A percentile compares a stretch with the other conserved stretches of the same genome.
Evolutionary conservation across 2,888 invertebrate species (phyloP).

Genomic region (Eristalis arbustorum): DNA sequence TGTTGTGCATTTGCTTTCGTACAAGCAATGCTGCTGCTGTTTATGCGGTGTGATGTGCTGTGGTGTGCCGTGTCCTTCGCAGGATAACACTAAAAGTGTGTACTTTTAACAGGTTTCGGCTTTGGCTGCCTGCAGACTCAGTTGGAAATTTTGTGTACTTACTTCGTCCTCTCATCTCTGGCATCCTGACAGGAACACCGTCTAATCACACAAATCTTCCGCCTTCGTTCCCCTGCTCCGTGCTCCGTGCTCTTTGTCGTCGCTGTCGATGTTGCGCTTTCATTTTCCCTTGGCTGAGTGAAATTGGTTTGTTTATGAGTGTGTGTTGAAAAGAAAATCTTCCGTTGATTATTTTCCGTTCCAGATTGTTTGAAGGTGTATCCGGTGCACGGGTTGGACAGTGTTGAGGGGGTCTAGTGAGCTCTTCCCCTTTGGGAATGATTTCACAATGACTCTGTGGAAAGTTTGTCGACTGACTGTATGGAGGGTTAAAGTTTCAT

Average conservation of each 20-base stretch:
- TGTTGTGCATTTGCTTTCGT: constrained; percentile 41
- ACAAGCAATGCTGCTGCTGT: constrained; percentile 1
- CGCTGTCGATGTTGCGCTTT: constrained; percentile 44
- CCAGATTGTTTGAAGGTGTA: constrained; percentile 57
- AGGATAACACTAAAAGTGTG: constrained; percentile 35
- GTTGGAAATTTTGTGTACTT: constrained; percentile 53
- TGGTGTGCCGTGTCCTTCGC: background rate
- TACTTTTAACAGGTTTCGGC: constrained; percentile 54
- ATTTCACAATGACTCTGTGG: constrained; percentile 40
- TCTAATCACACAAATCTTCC: constrained; percentile 67
- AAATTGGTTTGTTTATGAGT: constrained; percentile 69
- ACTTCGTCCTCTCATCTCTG: constrained; percentile 24
- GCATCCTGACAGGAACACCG: constrained; percentile 28
- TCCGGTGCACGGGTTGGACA: background rate
- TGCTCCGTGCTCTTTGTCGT: background rate
- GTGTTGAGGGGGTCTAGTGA: background rate
- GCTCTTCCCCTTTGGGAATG: constrained; percentile 7
- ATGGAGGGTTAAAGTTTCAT: constrained; percentile 31
- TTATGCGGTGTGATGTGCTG: background rate
- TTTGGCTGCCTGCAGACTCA: constrained; percentile 12
- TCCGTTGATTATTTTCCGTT: constrained; percentile 69
- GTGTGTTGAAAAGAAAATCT: constrained; percentile 68
- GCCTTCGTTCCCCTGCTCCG: background rate
- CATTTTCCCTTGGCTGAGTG: background rate
- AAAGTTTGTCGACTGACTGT: constrained; percentile 26